These are phyloP conservation scores for Euplexia lucipara DNA, from an alignment of 2,888 invertebrate genomes.

Conservation along the genomic window DNA sequence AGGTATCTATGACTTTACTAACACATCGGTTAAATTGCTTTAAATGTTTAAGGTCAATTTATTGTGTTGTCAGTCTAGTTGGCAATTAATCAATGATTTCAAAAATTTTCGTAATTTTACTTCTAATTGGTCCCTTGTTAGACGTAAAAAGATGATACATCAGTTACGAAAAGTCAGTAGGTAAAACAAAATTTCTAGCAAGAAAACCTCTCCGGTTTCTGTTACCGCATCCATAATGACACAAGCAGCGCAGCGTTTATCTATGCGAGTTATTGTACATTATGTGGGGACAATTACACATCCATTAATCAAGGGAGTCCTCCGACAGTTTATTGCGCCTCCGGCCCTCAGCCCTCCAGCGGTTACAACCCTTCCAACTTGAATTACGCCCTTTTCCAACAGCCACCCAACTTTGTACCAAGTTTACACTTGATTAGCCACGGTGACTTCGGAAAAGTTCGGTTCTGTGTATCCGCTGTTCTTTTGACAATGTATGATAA, in stretches of 20 bases:
- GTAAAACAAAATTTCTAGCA: neutral
- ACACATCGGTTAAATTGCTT: neutral
- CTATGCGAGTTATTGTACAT: slow-evolving; percentile 84
- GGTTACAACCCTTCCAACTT: slow-evolving; percentile 80
- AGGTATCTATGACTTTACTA: slow-evolving; percentile 20
- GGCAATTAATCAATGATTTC: neutral
- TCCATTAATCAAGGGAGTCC: slow-evolving; percentile 85
- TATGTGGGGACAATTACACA: slow-evolving; percentile 88
- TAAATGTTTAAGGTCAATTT: slow-evolving; percentile 2
- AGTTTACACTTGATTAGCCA: slow-evolving; percentile 86
- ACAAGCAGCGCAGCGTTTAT: slow-evolving; percentile 70
- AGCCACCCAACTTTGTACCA: slow-evolving; percentile 77
- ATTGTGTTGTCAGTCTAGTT: neutral
- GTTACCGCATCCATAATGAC: slow-evolving; percentile 50
- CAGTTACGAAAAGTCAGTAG: too few relatives aligned
- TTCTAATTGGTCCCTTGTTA: neutral
- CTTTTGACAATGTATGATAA: slow-evolving; percentile 69
- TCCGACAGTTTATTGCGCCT: slow-evolving; percentile 83
- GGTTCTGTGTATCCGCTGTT: slow-evolving; percentile 69
- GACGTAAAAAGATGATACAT: too few relatives aligned
- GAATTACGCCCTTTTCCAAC: slow-evolving; percentile 80
- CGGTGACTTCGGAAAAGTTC: slow-evolving; percentile 75
- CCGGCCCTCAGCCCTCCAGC: slow-evolving; percentile 80
- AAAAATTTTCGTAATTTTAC: neutral
- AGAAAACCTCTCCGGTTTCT: neutral